Base-by-base conservation (phyloP, 1,140 invertebrate genomes). In the Batillaria attramentaria region DNA sequence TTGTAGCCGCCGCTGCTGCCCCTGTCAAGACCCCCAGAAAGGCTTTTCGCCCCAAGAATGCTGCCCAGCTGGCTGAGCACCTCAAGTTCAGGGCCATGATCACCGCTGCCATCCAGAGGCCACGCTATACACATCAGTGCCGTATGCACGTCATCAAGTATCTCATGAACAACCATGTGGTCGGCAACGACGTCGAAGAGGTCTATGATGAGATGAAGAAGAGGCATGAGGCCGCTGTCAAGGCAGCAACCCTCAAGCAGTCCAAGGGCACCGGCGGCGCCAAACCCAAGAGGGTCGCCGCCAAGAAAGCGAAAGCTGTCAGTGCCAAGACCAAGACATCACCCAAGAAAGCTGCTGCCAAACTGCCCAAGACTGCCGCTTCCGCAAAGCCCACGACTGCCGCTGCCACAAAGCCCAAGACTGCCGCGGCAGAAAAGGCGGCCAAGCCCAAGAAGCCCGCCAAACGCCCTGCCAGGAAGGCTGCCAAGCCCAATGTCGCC, bases 61-160 rank as follows among this genome's bases (percentile, higher is more conserved):
- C 78, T 24, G 35, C 43, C 43, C 35, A 41, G 43, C 73, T 50
- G 16, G 24, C 78, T 37, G 62, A 28, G 13, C 72, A 79, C 31
- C 78, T 72, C 35, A 57, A 74, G 60, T 79, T 75, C 62, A 79
- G 60, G 35, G 78, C 42, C 8, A 79, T 79, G 78, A 46, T 79
- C 42, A 20, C 42, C 35, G 41, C 28, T 31, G 78, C 78, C 16
- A 50, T 79, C 31, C 8, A 37, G n/a, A 41, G 46, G 46, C 42
- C 46, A 42, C 33, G 70, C 3, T n/a, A 37, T 65, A 72, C 72
- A 4, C 87, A 88, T 18, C n/a, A n/a, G n/a, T 84, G 80, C 33
- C 80, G 86, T 41, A 81, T 81, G 37, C 88, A 88, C 57, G 84
- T 89, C 60, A 69, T 89, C 24, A 89, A 90, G 62, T 89, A 89